Percentiles rank a stretch among this genome's conserved stretches.
Evolutionary conservation across 2,797 vertebrate genomes (phyloP).

Genomic region (Rhinatrema bivittatum): DNA sequence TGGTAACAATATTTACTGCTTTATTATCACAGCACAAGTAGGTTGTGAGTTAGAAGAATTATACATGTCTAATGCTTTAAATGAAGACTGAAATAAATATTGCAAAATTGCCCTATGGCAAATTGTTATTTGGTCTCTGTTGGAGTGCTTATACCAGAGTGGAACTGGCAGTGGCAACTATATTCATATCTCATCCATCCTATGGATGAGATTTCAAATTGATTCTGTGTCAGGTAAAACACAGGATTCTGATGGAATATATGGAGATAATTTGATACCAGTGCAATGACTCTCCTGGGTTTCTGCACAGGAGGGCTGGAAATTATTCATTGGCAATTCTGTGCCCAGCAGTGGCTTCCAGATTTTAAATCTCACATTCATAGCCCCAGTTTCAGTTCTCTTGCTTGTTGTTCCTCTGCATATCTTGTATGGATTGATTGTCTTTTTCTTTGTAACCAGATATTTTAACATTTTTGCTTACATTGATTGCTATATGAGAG

Average conservation of each 20-base stretch:
- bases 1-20: conserved; percentile 8
- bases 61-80: conserved; percentile 14
- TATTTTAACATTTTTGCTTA: too few relatives aligned
- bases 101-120: conserved; percentile 2
- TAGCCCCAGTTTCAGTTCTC: too few relatives aligned
- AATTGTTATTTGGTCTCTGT: neutral
- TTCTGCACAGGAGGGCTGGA: conserved; percentile 8
- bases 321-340: conserved; percentile 4
- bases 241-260: conserved; percentile 7
- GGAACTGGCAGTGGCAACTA: conserved; percentile 3
- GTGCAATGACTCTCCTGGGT: conserved; percentile 11
- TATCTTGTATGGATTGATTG: too few relatives aligned
- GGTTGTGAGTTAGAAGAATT: conserved; percentile 21
- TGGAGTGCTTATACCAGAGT: conserved; percentile 7
- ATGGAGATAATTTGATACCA: conserved; percentile 21
- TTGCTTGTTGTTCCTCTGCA: too few relatives aligned
- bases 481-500: too few relatives aligned
- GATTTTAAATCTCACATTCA: conserved; percentile 1
- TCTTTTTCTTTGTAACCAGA: neutral
- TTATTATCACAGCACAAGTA: conserved; percentile 12
- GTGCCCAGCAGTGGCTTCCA: conserved; percentile 3
- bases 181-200: conserved; percentile 9
- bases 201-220: conserved; percentile 19
- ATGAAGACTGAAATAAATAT: conserved; percentile 21
- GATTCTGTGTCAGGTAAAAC: conserved; percentile 22